Percentiles rank a stretch among this genome's conserved stretches.
phyloP scores from a whole-genome alignment of 2,113 vertebrate species.

The Pluvialis apricaria region DNA sequence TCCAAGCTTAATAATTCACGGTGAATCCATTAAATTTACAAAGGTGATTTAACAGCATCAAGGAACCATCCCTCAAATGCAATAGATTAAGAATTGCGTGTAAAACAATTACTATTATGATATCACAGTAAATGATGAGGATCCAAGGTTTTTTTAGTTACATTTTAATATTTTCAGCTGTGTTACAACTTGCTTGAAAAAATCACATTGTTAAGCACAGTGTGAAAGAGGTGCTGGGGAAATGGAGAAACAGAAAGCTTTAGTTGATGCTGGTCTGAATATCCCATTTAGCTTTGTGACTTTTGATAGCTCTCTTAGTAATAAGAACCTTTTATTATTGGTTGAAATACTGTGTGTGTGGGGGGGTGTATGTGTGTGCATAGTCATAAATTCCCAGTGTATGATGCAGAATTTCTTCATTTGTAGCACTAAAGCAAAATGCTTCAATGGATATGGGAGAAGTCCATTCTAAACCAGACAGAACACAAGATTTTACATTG shows the following conservation, averaged over 20 bases:
- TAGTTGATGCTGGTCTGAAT: background rate
- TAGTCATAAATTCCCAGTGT: background rate
- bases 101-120: background rate
- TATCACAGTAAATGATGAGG: background rate
- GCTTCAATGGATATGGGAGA: background rate
- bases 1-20: constrained; percentile 49
- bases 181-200: background rate
- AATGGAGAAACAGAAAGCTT: background rate
- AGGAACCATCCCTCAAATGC: background rate
- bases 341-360: background rate
- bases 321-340: background rate
- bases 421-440: background rate
- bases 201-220: background rate
- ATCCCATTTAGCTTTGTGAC: background rate
- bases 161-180: background rate
- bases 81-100: background rate
- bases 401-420: background rate
- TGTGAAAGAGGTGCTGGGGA: background rate
- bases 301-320: background rate
- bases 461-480: background rate
- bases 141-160: background rate
- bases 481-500: background rate
- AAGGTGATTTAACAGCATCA: background rate
- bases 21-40: constrained; percentile 8
- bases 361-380: background rate